Percentiles rank a stretch among this genome's conserved stretches.
Conservation (phyloP, 2,113 vertebrate species). For the Heloderma charlesbogerti region DNA sequence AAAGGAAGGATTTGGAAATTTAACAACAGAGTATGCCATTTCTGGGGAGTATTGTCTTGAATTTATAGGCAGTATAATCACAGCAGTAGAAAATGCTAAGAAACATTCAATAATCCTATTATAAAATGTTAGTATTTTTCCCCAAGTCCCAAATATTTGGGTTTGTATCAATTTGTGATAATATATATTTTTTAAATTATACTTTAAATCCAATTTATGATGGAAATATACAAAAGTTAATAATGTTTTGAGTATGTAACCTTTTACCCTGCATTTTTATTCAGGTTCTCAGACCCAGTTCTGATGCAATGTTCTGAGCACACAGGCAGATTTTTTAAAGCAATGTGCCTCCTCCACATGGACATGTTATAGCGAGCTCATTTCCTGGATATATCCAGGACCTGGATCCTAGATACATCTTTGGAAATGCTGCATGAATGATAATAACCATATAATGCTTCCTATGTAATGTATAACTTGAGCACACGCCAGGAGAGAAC, state of each 20-base stretch:
- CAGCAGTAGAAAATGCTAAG: neutral
- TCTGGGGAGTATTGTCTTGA: neutral
- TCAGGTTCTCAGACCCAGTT: neutral
- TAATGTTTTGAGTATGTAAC: neutral
- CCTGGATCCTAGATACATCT: neutral
- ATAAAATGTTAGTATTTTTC: neutral
- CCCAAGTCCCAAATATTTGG: neutral
- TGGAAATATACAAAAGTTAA: neutral
- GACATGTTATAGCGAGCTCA: neutral
- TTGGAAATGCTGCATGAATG: neutral
- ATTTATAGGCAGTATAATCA: neutral
- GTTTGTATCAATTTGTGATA: neutral
- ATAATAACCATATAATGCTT: neutral
- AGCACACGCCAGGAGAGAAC: no score
- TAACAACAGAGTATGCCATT: neutral
- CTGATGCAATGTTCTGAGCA: neutral
- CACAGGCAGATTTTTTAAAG: neutral
- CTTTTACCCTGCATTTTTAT: neutral
- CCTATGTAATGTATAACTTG: neutral
- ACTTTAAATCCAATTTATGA: neutral
- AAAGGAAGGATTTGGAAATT: neutral
- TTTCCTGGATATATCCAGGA: neutral
- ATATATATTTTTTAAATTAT: neutral
- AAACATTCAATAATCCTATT: neutral
- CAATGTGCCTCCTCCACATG: neutral